Conservation (phyloP, 2,888 invertebrate genomes). For the Stramonita haemastoma region DNA sequence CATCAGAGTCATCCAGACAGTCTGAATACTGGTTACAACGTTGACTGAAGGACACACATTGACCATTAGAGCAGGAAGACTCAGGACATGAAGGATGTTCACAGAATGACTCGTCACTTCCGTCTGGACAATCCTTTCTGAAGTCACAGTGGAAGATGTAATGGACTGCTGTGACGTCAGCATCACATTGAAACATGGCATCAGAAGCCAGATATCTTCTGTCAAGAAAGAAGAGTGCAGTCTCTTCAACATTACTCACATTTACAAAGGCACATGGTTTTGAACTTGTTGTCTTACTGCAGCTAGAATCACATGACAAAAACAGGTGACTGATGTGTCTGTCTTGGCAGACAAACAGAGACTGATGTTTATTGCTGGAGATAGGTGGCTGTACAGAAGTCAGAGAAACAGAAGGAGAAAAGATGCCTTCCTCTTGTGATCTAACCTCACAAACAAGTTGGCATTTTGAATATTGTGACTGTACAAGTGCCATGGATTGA, state of each 20-base stretch:
- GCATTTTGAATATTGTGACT: neutral
- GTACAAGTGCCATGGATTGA: neutral
- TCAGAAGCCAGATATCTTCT: neutral
- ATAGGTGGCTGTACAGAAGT: neutral
- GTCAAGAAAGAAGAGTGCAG: too few relatives aligned
- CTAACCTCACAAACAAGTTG: neutral
- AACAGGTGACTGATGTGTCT: neutral
- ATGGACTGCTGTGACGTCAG: neutral
- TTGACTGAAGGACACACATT: neutral
- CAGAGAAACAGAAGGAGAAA: neutral
- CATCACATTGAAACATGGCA: neutral
- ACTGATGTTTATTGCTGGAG: neutral
- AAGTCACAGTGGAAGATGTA: neutral
- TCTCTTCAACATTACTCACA: neutral
- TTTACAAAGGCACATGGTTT: neutral
- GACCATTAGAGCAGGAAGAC: neutral
- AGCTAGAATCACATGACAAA: neutral
- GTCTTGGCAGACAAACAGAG: neutral
- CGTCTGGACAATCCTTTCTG: slow-evolving; percentile 4
- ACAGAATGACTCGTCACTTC: slow-evolving; percentile 16
- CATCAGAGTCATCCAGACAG: slow-evolving; percentile 11
- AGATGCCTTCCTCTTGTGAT: neutral
- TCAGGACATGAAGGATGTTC: neutral
- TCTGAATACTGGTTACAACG: slow-evolving; percentile 8
- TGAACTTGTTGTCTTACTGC: neutral